phyloP scores from a whole-genome alignment of 2,797 vertebrate genomes.

The Peromyscus nudipes region DNA sequence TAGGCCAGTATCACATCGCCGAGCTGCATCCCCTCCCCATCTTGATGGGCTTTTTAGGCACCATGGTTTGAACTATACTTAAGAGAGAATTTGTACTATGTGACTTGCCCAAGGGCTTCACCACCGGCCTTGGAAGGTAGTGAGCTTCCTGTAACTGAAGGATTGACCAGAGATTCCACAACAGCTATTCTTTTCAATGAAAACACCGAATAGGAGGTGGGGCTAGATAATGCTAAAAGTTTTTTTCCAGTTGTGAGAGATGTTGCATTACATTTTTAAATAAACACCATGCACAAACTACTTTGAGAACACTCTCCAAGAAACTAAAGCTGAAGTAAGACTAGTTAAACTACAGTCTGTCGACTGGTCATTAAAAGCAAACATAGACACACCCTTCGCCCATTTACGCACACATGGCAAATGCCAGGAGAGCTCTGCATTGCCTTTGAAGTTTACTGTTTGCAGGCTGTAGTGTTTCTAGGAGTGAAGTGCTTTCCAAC shows the following conservation, averaged over 20 bases:
- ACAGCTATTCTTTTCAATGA: background rate
- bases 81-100: slow-evolving; percentile 42
- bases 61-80: background rate
- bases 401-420: background rate
- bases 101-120: background rate
- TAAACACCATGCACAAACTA: background rate
- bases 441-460: slow-evolving; percentile 80
- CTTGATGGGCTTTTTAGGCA: background rate
- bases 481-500: slow-evolving; percentile 51
- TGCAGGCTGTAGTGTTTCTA: slow-evolving; percentile 70
- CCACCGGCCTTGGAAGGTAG: background rate
- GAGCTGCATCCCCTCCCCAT: background rate
- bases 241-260: slow-evolving; percentile 21
- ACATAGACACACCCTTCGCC: background rate
- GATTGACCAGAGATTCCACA: background rate
- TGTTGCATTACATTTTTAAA: slow-evolving; percentile 34
- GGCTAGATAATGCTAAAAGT: slow-evolving; percentile 32
- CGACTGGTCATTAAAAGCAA: slow-evolving; percentile 53
- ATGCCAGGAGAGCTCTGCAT: slow-evolving; percentile 34
- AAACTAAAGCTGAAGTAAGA: slow-evolving; percentile 19
- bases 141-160: slow-evolving; percentile 16
- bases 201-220: background rate
- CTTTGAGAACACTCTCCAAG: background rate
- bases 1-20: background rate
- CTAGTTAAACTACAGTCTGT: background rate